Conservation (phyloP, 1,140 invertebrate species). For the Neomicropteryx cornuta region DNA sequence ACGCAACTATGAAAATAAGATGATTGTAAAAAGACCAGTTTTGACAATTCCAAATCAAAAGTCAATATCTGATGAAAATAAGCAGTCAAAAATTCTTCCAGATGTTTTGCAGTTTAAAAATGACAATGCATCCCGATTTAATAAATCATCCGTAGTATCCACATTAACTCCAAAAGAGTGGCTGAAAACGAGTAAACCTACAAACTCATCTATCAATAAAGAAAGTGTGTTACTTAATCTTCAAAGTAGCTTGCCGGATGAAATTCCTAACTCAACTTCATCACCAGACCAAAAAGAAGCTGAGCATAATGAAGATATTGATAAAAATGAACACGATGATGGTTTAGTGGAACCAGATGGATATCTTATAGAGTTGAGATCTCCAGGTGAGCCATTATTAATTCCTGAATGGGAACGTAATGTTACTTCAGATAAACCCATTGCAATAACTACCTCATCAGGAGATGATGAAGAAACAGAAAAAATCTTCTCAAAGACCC, state of each 20-base stretch:
- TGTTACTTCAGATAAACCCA: constrained; percentile 3
- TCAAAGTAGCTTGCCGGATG: no score
- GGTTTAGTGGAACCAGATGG: no score
- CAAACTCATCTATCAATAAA: constrained; percentile 7
- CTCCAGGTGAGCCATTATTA: constrained; percentile 12
- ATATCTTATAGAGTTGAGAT: constrained; percentile 11
- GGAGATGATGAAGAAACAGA: constrained; percentile 10
- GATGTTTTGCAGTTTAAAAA: constrained; percentile 10
- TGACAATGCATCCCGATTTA: constrained; percentile 10
- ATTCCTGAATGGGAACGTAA: constrained; percentile 17
- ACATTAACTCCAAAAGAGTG: constrained; percentile 11
- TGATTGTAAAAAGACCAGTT: constrained; percentile 10
- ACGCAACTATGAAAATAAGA: constrained; percentile 11
- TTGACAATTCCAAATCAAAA: constrained; percentile 4
- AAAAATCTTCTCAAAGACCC: constrained; percentile 9
- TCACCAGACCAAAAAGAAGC: no score
- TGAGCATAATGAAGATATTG: no score
- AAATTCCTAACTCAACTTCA: no score
- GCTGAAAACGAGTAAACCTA: constrained; percentile 12
- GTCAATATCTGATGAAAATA: constrained; percentile 6
- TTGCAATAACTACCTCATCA: not conserved
- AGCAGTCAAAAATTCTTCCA: constrained; percentile 12
- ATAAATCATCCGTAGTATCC: constrained; percentile 1
- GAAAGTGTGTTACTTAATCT: no score
- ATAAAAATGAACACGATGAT: no score